Evolutionary conservation across 2,888 invertebrate species (phyloP), one percentile per base, ranked within the genome.

Genomic region (Drosophila mayaguana): DNA sequence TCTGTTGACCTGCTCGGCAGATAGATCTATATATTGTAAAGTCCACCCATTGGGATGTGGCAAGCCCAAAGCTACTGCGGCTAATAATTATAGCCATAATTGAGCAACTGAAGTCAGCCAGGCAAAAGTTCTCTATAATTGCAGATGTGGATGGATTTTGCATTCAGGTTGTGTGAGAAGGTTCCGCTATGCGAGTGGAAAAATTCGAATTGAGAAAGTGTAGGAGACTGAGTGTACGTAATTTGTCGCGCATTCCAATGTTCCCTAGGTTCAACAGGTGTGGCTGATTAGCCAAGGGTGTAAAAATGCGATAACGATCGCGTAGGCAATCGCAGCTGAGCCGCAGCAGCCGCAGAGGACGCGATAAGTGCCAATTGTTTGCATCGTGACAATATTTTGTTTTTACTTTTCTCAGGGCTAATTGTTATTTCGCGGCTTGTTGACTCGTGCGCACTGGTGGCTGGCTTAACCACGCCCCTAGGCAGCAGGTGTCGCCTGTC

Each of bases 221-320:
- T n/a, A n/a, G 25, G 46, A 22, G 25, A 46, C 16, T 22, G 12
- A 36, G 3, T 18, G 25, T 36, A 18, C 20, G 20, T 11, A 3
- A 9, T 12, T 4, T 12, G 40, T 28, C 18, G 20, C 42, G 34
- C 22, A 42, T 42, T 34, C 34, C 54, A 16, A 12, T n/a, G 50
- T n/a, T 45, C 12, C 20, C 16, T 2, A 25, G 55, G 55, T 45
- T 40, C 46, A 25, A 14, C 38, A 34, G 18, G 55, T 54, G 63
- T 72, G 67, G 63, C 72, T 69, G 76, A 78, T 78, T 75, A 72
- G 64, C 48, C 40, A 43, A 68, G 72, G 76, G 76, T 72, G 80
- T 68, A 75, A 57, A 67, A 69, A 68, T 48, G 75, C 61, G 80
- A 75, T 72, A 66, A 60, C 75, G 63, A 63, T 60, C 53, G 12